Base-by-base conservation (phyloP, 1,140 invertebrate species). In the Oncopeltus fasciatus region DNA sequence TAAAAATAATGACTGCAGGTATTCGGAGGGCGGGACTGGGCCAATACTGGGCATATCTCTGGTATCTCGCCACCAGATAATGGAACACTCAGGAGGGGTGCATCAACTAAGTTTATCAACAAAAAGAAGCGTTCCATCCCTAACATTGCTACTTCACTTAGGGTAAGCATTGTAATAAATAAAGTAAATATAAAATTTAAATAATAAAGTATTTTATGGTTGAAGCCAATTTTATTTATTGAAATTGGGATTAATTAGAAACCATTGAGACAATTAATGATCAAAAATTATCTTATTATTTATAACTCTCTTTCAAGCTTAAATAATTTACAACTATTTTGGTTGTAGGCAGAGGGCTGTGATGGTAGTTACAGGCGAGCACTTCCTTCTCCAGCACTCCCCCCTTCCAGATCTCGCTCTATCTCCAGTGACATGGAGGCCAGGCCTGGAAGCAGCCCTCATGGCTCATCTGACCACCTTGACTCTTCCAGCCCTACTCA, bases 1-100 rank as follows among this genome's bases (percentile, higher is more conserved):
- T n/a, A n/a, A n/a, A n/a, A n/a, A n/a, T n/a, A n/a, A n/a, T n/a
- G 5, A 8, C 31, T 70, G 1, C 67, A 90, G 83, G 83, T 87
- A 14, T 94, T 95, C 72, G 92, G 92, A 49, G 92, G 92, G 20
- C 74, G 89, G 67, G 86, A 89, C 63, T 87, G 85, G 85, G 81
- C 83, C 0, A 75, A 81, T 12, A 80, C 82, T 0, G 82, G 82
- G 57, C 77, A 71, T 60, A 70, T 74, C 1, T 72, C 74, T 20
- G 78, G 75, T 0, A 69, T 77, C 24, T 78, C 77, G 1, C 76
- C 78, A 0, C 78, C 77, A 4, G 75, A 79, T 53, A 78, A 74
- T 61, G 73, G 73, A 4, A 75, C 74, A 31, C 70, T 78, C 26
- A 73, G 77, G 64, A 67, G 78, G 66, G 74, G 78, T 63, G 73